These are phyloP conservation scores for Candidula unifasciata DNA, from an alignment of 2,888 invertebrate genomes.

Conservation along the genomic window DNA sequence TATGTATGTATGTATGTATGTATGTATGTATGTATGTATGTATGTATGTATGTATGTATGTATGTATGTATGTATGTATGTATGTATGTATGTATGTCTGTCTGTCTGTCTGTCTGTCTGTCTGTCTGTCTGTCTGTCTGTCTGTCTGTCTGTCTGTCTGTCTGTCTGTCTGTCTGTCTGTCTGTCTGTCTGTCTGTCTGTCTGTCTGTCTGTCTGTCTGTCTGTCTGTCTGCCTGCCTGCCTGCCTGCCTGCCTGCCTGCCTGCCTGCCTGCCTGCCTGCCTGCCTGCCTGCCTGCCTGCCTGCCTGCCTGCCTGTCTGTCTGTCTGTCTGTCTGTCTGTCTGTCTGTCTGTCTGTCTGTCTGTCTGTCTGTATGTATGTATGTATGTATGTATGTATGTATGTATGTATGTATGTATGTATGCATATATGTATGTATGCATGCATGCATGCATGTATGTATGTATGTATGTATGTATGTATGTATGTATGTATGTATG, in stretches of 20 bases:
- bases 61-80: too few species aligned
- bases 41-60: too few species aligned
- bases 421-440: too few species aligned
- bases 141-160: constrained; percentile 5
- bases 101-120: neutral
- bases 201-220: neutral
- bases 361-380: constrained; percentile 10
- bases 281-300: constrained; percentile 1
- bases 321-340: constrained; percentile 26
- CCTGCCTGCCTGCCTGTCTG: constrained; percentile 18
- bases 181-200: constrained; percentile 22
- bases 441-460: too few species aligned
- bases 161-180: constrained; percentile 12
- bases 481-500: too few species aligned
- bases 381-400: neutral
- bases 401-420: neutral
- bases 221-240: neutral
- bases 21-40: too few species aligned
- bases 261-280: neutral
- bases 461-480: too few species aligned
- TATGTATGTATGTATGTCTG: too few species aligned
- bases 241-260: neutral
- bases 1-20: too few species aligned
- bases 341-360: constrained; percentile 23
- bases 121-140: neutral